phyloP scores from a whole-genome alignment of 2,113 vertebrate species.

The Trogon melanurus region DNA sequence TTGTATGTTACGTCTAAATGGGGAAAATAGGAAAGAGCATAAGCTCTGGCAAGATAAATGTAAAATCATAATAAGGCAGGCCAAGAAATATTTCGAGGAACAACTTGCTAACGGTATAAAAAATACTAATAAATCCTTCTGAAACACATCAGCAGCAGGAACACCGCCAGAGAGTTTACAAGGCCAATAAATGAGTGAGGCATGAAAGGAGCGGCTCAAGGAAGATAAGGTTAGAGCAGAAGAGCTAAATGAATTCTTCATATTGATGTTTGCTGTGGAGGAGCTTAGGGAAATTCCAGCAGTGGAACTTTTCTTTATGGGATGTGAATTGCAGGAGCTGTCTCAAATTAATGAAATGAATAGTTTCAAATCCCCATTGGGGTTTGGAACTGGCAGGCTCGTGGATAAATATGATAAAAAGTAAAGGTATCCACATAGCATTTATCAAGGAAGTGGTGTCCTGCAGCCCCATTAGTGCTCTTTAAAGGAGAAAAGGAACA shows the following conservation, averaged over 20 bases:
- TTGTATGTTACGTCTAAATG: neutral
- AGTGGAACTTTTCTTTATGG: neutral
- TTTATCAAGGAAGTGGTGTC: neutral
- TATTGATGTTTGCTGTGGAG: neutral
- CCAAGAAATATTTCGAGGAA: slow-evolving; percentile 26
- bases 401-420: neutral
- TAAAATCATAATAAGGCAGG: neutral
- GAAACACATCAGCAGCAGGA: slow-evolving; percentile 11
- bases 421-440: neutral
- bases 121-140: slow-evolving; percentile 6
- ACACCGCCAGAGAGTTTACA: slow-evolving; percentile 4
- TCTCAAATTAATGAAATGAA: neutral
- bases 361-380: neutral
- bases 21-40: neutral
- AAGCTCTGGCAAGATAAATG: neutral
- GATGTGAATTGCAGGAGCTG: neutral
- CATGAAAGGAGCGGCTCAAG: neutral
- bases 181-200: neutral
- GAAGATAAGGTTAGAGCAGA: slow-evolving; percentile 27
- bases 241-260: neutral
- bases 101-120: neutral
- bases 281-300: neutral
- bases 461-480: neutral
- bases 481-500: neutral
- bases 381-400: neutral